Evolutionary conservation across 2,113 vertebrate species (phyloP), one percentile per base, ranked within the genome.

Genomic region (Taxidea taxus): DNA sequence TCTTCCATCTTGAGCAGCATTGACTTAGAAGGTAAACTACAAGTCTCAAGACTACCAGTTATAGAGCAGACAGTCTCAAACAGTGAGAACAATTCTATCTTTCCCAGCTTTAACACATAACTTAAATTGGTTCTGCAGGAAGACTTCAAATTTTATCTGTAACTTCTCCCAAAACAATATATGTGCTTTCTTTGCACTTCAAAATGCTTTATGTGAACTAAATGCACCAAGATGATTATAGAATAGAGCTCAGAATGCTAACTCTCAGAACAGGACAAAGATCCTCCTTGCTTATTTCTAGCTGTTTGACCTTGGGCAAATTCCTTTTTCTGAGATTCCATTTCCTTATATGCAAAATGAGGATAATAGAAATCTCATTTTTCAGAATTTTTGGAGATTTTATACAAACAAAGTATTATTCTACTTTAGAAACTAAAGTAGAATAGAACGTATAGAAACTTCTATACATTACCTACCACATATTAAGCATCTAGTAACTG

Each of bases 381-480:
- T 95, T 89, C 25, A 92, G 47, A 60, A 47, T 77, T 85, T 93
- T 37, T 51, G 29, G 12, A 70, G n/a, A n/a, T n/a, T n/a, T 54
- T 83, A 44, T 68, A 68, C 75, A 51, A 94, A 70, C 12, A 56
- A 49, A 83, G 23, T 62, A 77, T 77, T 70, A 37, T 16, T 58
- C 89, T 74, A 84, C 56, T 94, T 91, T 58, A 87, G 34, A 85
- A 94, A 87, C 12, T 58, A 97, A 85, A 58, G n/a, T n/a, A n/a
- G n/a, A n/a, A n/a, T n/a, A n/a, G n/a, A n/a, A n/a, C n/a, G n/a
- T n/a, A n/a, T n/a, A n/a, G n/a, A n/a, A n/a, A n/a, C n/a, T n/a
- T n/a, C n/a, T n/a, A n/a, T 51, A 44, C 3, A n/a, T n/a, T 85
- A 27, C 20, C 66, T 86, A 80, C 23, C 8, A 82, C 3, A 77